Evolutionary conservation across 2,888 invertebrate species (phyloP).

Genomic region (Melieria crassipennis): DNA sequence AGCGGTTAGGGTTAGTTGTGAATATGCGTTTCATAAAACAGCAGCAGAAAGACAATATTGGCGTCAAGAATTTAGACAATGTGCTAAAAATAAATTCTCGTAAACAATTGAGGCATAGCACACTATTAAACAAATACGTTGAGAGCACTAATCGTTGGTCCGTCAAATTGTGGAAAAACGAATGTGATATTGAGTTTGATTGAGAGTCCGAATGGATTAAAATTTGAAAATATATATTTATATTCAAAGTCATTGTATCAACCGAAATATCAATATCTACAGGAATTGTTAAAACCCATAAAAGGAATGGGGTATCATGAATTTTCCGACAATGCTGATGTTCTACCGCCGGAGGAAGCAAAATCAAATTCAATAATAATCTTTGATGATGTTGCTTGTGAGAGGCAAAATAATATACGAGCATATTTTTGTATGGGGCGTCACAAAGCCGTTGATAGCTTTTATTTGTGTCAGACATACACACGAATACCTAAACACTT

Average conservation of each 20-base stretch:
- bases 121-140: too few relatives aligned
- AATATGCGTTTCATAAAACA: too few relatives aligned
- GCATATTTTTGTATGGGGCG: too few relatives aligned
- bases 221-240: conserved; percentile 60
- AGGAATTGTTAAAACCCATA: conserved; percentile 41
- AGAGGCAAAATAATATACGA: too few relatives aligned
- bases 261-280: conserved; percentile 37
- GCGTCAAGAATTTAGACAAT: too few relatives aligned
- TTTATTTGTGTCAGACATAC: conserved; percentile 57
- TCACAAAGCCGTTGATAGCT: too few relatives aligned
- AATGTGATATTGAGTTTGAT: too few relatives aligned
- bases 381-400: conserved; percentile 60
- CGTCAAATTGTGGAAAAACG: too few relatives aligned
- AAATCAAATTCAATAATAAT: conserved; percentile 55
- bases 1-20: too few relatives aligned
- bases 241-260: conserved; percentile 53
- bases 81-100: too few relatives aligned
- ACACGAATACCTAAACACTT: conserved; percentile 58
- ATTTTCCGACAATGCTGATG: conserved; percentile 39
- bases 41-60: too few relatives aligned
- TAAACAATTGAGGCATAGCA: too few relatives aligned
- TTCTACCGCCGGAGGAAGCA: conserved; percentile 39
- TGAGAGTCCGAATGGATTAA: conserved; percentile 52
- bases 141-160: background rate
- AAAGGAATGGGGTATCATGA: conserved; percentile 38